A percentile compares a stretch with the other conserved stretches of the same genome.
Conservation (phyloP, 2,888 invertebrate genomes). For the Caradrina clavipalpis region DNA sequence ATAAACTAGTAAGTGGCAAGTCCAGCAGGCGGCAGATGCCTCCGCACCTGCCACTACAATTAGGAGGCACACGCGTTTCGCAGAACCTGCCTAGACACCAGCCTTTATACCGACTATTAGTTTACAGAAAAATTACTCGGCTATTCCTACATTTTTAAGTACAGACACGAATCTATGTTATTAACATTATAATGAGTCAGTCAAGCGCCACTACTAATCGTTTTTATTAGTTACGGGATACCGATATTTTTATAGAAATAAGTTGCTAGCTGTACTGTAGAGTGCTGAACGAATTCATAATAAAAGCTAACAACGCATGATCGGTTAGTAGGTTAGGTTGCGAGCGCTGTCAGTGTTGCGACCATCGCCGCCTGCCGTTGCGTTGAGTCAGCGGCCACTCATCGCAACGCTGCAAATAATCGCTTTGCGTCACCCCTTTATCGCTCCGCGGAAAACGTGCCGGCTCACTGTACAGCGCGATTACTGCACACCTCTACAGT, state of each 20-base stretch:
- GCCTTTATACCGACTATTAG: conserved; percentile 57
- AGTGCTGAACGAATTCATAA: conserved; percentile 52
- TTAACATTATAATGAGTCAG: conserved; percentile 4
- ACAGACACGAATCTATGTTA: conserved; percentile 10
- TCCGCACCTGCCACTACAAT: conserved; percentile 86
- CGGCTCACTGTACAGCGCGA: conserved; percentile 79
- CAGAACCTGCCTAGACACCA: conserved; percentile 67
- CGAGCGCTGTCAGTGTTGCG: conserved; percentile 55
- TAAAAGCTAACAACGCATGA: conserved; percentile 58
- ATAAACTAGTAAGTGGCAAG: conserved; percentile 80
- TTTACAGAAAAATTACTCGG: conserved; percentile 46
- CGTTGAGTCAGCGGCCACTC: conserved; percentile 89
- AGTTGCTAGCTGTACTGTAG: conserved; percentile 26
- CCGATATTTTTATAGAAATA: conserved; percentile 27
- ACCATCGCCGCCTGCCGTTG: conserved; percentile 66
- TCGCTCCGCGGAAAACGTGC: conserved; percentile 85
- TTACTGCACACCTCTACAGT: conserved; percentile 71
- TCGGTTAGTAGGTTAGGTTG: conserved; percentile 65
- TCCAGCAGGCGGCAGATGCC: conserved; percentile 87
- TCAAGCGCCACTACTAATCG: conserved; percentile 3
- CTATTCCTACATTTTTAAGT: conserved; percentile 15
- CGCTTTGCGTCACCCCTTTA: conserved; percentile 90
- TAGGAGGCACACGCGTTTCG: conserved; percentile 83
- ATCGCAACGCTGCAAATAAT: conserved; percentile 90
- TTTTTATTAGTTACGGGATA: conserved; percentile 11